A percentile compares a stretch with the other conserved stretches of the same genome.
These are phyloP conservation scores for Nymphicus hollandicus DNA, from an alignment of 2,113 vertebrate species.

Conservation along the genomic window DNA sequence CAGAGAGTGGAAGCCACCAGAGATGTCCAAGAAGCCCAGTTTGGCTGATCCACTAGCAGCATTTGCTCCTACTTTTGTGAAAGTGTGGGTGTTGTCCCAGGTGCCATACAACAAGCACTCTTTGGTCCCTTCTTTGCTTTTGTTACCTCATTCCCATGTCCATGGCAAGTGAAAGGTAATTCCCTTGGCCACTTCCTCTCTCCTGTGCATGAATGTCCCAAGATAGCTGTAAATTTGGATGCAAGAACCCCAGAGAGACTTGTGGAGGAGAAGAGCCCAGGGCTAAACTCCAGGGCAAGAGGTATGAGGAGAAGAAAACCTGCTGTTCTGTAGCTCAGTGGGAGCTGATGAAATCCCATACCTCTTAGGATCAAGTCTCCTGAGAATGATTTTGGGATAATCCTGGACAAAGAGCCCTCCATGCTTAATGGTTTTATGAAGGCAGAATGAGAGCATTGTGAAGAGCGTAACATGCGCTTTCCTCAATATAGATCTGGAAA, in stretches of 20 bases:
- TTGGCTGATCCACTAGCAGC: background rate
- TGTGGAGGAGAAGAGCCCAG: background rate
- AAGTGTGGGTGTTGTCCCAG: background rate
- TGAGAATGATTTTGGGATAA: background rate
- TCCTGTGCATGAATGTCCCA: background rate
- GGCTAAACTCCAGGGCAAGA: background rate
- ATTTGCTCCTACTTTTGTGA: background rate
- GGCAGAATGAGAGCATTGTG: background rate
- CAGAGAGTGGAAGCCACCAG: background rate
- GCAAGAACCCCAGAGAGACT: background rate
- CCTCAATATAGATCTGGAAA: slow-evolving; percentile 45
- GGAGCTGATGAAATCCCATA: background rate
- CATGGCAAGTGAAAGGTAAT: background rate
- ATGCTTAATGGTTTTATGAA: background rate
- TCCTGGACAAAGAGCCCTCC: slow-evolving; percentile 2
- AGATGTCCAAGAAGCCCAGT: background rate
- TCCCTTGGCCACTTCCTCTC: background rate
- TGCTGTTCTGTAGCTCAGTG: background rate
- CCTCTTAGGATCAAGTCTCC: background rate
- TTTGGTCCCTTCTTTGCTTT: background rate
- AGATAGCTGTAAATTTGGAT: background rate
- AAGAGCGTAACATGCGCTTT: background rate
- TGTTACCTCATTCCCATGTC: background rate
- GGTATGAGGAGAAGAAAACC: background rate
- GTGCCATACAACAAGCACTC: background rate